These are phyloP conservation scores for Meda fulgida DNA, from an alignment of 2,797 vertebrate species.

Conservation along the genomic window DNA sequence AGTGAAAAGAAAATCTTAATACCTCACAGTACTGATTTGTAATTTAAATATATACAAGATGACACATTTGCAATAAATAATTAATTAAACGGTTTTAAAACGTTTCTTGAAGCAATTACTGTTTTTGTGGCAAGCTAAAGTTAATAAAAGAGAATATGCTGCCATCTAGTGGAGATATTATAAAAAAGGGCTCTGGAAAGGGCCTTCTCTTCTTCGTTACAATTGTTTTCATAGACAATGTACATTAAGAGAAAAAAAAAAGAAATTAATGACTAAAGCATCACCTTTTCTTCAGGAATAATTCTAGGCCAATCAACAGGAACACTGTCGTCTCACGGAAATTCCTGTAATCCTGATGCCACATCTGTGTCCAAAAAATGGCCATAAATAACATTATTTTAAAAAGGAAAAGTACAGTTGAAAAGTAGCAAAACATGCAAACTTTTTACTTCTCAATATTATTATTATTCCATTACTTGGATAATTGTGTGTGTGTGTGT, in stretches of 20 bases:
- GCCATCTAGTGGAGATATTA: constrained; percentile 39
- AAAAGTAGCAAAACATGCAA: background rate
- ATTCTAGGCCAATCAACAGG: constrained; percentile 91
- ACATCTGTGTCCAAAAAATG: constrained; percentile 79
- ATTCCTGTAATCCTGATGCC: constrained; percentile 94
- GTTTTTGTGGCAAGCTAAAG: background rate
- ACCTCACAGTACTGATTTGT: background rate
- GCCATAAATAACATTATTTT: background rate
- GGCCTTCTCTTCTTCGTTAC: no score
- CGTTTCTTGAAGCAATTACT: background rate
- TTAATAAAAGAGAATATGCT: background rate
- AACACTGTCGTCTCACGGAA: constrained; percentile 94
- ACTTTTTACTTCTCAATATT: background rate
- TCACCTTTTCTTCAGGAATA: constrained; percentile 94
- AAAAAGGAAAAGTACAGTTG: background rate
- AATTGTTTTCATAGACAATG: no score
- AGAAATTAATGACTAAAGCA: constrained; percentile 32
- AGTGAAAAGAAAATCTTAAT: constrained; percentile 11
- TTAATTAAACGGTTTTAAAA: background rate
- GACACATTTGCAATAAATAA: background rate
- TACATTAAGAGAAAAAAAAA: background rate
- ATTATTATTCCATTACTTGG: no score
- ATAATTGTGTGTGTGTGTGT: no score
- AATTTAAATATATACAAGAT: background rate
- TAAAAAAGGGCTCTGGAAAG: background rate